phyloP scores from a whole-genome alignment of 2,113 vertebrate species.

The Isurus oxyrinchus region DNA sequence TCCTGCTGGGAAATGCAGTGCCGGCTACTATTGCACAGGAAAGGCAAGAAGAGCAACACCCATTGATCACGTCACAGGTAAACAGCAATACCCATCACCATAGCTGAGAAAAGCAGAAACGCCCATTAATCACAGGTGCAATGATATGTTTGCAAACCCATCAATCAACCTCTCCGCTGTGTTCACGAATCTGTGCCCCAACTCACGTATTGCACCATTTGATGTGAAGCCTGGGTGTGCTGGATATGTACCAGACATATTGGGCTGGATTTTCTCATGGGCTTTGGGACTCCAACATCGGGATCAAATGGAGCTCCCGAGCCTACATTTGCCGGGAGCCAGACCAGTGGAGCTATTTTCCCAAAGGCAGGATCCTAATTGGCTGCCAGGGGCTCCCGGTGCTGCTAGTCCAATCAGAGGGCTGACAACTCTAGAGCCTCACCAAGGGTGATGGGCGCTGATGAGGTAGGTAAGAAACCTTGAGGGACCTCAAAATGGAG shows the following conservation, averaged over 20 bases:
- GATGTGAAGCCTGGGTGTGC: background rate
- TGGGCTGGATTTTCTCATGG: too few species aligned
- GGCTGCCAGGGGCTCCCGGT: too few species aligned
- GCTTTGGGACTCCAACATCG: too few species aligned
- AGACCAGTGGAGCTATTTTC: too few species aligned
- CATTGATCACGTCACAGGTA: constrained; percentile 37
- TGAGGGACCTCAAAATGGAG: background rate
- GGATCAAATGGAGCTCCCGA: too few species aligned
- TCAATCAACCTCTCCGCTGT: background rate
- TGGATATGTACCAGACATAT: background rate
- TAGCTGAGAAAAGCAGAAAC: background rate
- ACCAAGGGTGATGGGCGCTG: too few species aligned
- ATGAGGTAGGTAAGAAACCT: background rate
- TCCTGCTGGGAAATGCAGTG: constrained; percentile 68
- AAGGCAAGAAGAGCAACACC: constrained; percentile 60
- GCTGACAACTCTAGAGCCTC: too few species aligned
- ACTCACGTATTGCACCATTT: background rate
- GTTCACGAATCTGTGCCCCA: background rate
- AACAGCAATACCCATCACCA: background rate
- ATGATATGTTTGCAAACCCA: background rate
- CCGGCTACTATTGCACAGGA: constrained; percentile 74
- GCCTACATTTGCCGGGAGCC: too few species aligned
- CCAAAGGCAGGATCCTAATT: too few species aligned
- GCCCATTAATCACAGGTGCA: background rate
- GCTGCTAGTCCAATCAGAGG: too few species aligned